Conservation (phyloP, 2,888 invertebrate species). For the Bombyx huttoni region DNA sequence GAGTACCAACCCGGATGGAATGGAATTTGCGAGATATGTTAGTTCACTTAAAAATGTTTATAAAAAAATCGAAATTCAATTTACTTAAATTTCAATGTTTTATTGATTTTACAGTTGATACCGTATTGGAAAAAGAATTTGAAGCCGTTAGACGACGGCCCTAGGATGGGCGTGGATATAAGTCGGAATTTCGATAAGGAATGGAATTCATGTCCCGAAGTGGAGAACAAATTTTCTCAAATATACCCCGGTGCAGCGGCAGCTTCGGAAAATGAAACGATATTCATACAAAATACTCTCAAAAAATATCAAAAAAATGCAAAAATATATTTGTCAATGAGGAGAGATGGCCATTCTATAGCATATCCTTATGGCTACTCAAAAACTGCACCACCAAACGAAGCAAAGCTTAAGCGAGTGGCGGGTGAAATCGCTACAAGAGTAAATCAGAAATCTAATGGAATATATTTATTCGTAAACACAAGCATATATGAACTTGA, state of each 20-base stretch:
- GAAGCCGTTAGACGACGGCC: conserved; percentile 15
- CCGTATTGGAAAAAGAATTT: conserved; percentile 46
- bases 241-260: conserved; percentile 70
- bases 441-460: conserved; percentile 40
- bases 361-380: conserved; percentile 76
- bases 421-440: conserved; percentile 32
- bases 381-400: conserved; percentile 9
- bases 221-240: conserved; percentile 25
- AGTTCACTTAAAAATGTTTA: conserved; percentile 15
- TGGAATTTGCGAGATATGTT: conserved; percentile 43
- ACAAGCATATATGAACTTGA: conserved; percentile 33
- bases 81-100: no score
- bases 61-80: conserved; percentile 27
- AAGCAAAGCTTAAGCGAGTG: conserved; percentile 14
- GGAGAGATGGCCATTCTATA: conserved; percentile 78
- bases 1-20: conserved; percentile 49
- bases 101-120: conserved; percentile 10
- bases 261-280: conserved; percentile 77
- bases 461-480: conserved; percentile 35
- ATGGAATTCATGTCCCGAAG: conserved; percentile 30
- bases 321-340: conserved; percentile 79
- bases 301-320: conserved; percentile 50
- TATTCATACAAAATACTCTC: conserved; percentile 70
- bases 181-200: conserved; percentile 45
- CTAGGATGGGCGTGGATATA: conserved; percentile 44